A percentile compares a stretch with the other conserved stretches of the same genome.
Evolutionary conservation across 2,113 vertebrate genomes (phyloP).

Genomic region (Dascyllus trimaculatus): DNA sequence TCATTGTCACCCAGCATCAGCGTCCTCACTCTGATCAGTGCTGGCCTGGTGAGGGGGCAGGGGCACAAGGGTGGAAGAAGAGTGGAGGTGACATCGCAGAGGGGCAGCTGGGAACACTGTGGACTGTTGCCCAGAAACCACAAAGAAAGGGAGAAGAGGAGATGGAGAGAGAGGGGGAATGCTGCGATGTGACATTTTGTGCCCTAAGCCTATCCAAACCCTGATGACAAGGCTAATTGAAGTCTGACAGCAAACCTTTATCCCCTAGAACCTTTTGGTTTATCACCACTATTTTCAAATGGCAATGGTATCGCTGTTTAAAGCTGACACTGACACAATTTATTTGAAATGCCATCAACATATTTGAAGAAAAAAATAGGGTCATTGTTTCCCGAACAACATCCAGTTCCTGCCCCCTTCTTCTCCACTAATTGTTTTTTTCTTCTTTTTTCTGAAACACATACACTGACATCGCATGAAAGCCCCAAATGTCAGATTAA

Average conservation of each 20-base stretch:
- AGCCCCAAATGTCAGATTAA: conserved; percentile 56
- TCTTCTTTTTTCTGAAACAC: not conserved
- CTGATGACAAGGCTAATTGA: conserved; percentile 63
- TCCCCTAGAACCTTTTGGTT: conserved; percentile 17
- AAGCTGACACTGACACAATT: not conserved
- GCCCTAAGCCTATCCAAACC: conserved; percentile 49
- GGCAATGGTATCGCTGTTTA: not conserved
- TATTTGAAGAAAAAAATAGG: too few relatives aligned
- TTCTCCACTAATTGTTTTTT: not conserved
- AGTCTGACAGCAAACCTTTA: conserved; percentile 60
- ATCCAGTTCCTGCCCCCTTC: too few relatives aligned
- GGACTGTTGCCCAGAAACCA: conserved; percentile 72
- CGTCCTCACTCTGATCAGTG: conserved; percentile 55
- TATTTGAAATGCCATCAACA: not conserved
- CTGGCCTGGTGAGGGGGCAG: conserved; percentile 63
- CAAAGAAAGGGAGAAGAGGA: conserved; percentile 25
- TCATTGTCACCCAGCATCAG: conserved; percentile 81
- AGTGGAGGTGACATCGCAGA: conserved; percentile 78
- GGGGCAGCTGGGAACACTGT: conserved; percentile 73
- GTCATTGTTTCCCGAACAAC: too few relatives aligned
- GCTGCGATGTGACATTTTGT: conserved; percentile 51
- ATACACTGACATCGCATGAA: conserved; percentile 13
- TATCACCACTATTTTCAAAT: conserved; percentile 20
- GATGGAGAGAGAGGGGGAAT: conserved; percentile 16
- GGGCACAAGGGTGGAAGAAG: conserved; percentile 67